Conservation (phyloP, 2,797 vertebrate species). For the Sebastes nivosus region DNA sequence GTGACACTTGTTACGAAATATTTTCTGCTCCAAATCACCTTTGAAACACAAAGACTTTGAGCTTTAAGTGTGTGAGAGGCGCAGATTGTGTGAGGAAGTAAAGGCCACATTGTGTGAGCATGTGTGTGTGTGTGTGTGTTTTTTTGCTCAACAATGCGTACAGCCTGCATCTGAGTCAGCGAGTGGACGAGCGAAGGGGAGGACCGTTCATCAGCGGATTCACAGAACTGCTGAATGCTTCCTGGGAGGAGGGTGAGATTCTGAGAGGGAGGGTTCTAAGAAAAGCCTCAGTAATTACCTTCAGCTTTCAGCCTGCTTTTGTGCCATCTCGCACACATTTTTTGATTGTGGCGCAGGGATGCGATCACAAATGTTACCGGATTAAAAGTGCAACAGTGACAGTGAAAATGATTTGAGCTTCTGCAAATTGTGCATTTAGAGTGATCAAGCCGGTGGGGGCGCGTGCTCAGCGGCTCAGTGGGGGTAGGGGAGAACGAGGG, state of each 20-base stretch:
- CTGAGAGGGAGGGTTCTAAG: slow-evolving; percentile 85
- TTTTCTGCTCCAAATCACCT: slow-evolving; percentile 42
- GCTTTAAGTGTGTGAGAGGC: slow-evolving; percentile 18
- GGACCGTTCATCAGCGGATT: slow-evolving; percentile 81
- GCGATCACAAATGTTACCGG: slow-evolving; percentile 10
- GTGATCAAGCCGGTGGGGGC: slow-evolving; percentile 14
- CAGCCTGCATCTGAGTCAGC: slow-evolving; percentile 75
- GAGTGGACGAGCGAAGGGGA: slow-evolving; percentile 76
- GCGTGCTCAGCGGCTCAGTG: slow-evolving; percentile 21
- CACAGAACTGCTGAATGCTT: slow-evolving; percentile 83
- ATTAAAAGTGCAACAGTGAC: slow-evolving; percentile 34
- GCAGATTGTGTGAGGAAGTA: slow-evolving; percentile 49
- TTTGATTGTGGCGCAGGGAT: slow-evolving; percentile 29
- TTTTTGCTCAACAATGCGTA: slow-evolving; percentile 64
- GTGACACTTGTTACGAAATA: slow-evolving; percentile 57
- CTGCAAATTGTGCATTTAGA: slow-evolving; percentile 19
- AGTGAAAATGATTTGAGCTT: slow-evolving; percentile 5
- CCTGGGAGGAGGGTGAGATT: slow-evolving; percentile 83
- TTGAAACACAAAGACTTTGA: slow-evolving; percentile 66
- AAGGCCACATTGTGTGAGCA: slow-evolving; percentile 51
- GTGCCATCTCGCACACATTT: slow-evolving; percentile 38
- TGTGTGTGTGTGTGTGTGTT: neutral
- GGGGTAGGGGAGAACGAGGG: slow-evolving; percentile 41
- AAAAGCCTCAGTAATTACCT: slow-evolving; percentile 87
- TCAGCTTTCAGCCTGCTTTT: slow-evolving; percentile 81